Evolutionary conservation across 2,888 invertebrate species (phyloP), one percentile per base, ranked within the genome.

Genomic region (Amphipyra tragopoginis): DNA sequence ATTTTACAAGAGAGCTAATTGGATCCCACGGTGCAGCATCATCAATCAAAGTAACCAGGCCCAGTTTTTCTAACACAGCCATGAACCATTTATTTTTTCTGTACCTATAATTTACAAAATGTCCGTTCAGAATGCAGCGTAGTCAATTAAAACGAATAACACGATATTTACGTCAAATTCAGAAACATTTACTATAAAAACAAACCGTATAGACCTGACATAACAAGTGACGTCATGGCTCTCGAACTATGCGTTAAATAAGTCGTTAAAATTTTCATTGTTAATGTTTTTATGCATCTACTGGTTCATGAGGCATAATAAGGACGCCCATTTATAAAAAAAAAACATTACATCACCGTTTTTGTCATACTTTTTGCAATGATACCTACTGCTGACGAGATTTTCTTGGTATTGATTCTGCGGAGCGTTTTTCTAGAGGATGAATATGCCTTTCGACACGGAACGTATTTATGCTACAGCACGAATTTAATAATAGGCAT

Each of bases 1-100:
- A 49, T 56, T 65, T 63, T 64, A 69, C 57, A 72, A 65, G 62
- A 44, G 53, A 63, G 57, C 60, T 77, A 79, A 79, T 79, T 80
- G 72, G 74, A 65, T 79, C 75, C 78, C 79, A 79, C 78, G 78
- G 51, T 39, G 57, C 43, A 55, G 21, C 52, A 52, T 55, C 70
- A 71, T 79, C 76, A 62, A 80, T 80, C 79, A 76, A 68, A 65
- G 36, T 40, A 70, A 57, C 38, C 64, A 36, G 50, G 39, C 50
- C 57, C 58, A 73, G 67, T 67, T 73, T 66, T 77, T 77, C 57
- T 56, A 68, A 58, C 43, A 42, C 13, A 61, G 36, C 62, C 49
- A 49, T 49, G 11, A 40, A 64, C 51, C n/a, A 36, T 71, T 62
- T 9, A 42, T 48, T 55, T 63, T 61, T 62, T 65, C 55, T 64